A percentile compares a stretch with the other conserved stretches of the same genome.
Evolutionary conservation across 2,113 vertebrate genomes (phyloP).

Genomic region (Hirundichthys speculiger): DNA sequence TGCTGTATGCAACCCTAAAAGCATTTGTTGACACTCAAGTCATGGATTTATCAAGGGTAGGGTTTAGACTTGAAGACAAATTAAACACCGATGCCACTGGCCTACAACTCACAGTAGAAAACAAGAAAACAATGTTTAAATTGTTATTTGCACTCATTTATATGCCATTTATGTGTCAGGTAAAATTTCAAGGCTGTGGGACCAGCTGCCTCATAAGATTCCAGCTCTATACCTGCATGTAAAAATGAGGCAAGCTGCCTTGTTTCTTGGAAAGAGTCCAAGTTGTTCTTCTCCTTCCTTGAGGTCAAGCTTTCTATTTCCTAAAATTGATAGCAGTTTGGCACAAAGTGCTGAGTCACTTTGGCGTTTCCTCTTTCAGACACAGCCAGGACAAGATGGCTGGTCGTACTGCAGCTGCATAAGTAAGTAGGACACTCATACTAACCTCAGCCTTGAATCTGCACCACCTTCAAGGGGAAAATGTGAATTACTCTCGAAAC

Average conservation of each 20-base stretch:
- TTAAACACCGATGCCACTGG: too few species aligned
- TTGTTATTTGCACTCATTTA: too few species aligned
- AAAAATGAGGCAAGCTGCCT: background rate
- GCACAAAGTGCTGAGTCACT: slow-evolving; percentile 55
- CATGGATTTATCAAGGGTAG: too few species aligned
- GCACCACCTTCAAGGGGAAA: background rate
- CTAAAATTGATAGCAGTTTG: background rate
- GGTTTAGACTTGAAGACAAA: too few species aligned
- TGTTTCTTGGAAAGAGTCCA: background rate
- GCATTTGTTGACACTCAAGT: too few species aligned
- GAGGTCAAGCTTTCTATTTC: slow-evolving; percentile 6
- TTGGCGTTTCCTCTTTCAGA: background rate
- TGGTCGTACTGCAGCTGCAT: slow-evolving; percentile 5
- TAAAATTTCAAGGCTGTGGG: too few species aligned
- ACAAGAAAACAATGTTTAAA: too few species aligned
- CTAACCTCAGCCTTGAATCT: background rate
- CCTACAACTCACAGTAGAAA: too few species aligned
- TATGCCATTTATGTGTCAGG: too few species aligned
- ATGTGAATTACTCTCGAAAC: background rate
- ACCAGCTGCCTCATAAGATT: too few species aligned
- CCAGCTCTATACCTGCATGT: too few species aligned
- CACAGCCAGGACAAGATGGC: slow-evolving; percentile 29
- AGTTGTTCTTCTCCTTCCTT: background rate
- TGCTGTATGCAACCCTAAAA: too few species aligned
- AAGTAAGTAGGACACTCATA: slow-evolving; percentile 1